These are phyloP conservation scores for Bufo bufo DNA, from an alignment of 2,113 vertebrate genomes.

Conservation along the genomic window DNA sequence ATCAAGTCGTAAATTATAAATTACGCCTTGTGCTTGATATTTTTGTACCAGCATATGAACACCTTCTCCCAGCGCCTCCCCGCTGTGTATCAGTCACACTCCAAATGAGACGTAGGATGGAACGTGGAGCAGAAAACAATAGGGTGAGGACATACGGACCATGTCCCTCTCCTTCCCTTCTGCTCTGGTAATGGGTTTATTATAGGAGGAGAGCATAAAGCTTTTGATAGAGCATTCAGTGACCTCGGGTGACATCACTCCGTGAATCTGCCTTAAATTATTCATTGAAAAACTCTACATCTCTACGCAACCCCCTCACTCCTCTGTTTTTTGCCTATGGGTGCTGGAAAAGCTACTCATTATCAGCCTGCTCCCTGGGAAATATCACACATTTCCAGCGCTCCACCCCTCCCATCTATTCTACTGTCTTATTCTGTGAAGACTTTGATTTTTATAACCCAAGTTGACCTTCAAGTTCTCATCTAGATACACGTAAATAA, in stretches of 20 bases:
- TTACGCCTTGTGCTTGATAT: neutral
- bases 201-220: neutral
- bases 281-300: slow-evolving; percentile 28
- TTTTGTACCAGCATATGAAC: neutral
- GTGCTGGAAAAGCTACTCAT: slow-evolving; percentile 27
- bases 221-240: slow-evolving; percentile 32
- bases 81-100: too few relatives aligned
- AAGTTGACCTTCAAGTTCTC: neutral
- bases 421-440: neutral
- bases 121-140: neutral
- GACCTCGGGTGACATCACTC: slow-evolving; percentile 37
- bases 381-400: neutral
- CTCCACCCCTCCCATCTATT: neutral
- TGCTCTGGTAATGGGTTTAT: slow-evolving; percentile 15
- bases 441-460: neutral
- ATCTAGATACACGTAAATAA: neutral
- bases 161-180: neutral
- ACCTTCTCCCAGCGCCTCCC: neutral
- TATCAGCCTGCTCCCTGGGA: slow-evolving; percentile 16
- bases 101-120: too few relatives aligned
- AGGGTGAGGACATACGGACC: neutral
- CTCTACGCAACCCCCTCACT: slow-evolving; percentile 4
- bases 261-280: slow-evolving; percentile 39
- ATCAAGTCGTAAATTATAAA: slow-evolving; percentile 2
- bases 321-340: slow-evolving; percentile 4